Evolutionary conservation across 92 coral and sea anemone species (phyloP).

Genomic region (Heteractis magnifica): DNA sequence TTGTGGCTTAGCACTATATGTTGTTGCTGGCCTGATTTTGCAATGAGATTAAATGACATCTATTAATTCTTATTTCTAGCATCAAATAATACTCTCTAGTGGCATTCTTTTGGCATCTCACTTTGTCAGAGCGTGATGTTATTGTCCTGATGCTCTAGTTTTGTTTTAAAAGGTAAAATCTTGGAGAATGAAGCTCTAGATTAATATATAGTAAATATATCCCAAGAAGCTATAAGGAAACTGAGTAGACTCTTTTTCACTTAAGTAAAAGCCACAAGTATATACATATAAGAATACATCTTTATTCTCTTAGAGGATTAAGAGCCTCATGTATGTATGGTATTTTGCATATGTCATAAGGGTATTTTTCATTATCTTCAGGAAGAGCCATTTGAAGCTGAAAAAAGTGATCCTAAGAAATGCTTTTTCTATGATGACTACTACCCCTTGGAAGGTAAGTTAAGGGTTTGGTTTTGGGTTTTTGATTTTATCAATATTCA

Average conservation of each 20-base stretch:
- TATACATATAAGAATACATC: neutral
- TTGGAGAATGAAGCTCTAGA: neutral
- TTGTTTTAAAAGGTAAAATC: neutral
- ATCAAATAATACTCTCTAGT: constrained; percentile 8
- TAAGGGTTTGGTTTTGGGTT: neutral
- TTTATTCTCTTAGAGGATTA: constrained; percentile 23
- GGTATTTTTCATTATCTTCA: constrained; percentile 35
- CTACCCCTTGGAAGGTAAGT: constrained; percentile 94
- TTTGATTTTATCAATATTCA: neutral
- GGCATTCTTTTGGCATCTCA: constrained; percentile 11
- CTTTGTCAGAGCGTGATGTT: constrained; percentile 1
- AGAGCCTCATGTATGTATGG: constrained; percentile 29
- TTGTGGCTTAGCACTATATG: neutral
- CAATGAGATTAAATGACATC: constrained; percentile 23
- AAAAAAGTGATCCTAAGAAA: constrained; percentile 56
- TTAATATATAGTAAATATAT: neutral
- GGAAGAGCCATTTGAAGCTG: constrained; percentile 64
- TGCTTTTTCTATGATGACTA: constrained; percentile 72
- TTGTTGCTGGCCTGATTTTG: neutral
- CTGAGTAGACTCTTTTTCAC: neutral
- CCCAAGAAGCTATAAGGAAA: neutral
- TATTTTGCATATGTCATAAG: constrained; percentile 11
- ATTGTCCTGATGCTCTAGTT: neutral
- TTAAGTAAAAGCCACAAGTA: neutral
- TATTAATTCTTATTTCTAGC: constrained; percentile 24